These are phyloP conservation scores for Caranx melampygus DNA, from an alignment of 2,113 vertebrate species.

Conservation along the genomic window DNA sequence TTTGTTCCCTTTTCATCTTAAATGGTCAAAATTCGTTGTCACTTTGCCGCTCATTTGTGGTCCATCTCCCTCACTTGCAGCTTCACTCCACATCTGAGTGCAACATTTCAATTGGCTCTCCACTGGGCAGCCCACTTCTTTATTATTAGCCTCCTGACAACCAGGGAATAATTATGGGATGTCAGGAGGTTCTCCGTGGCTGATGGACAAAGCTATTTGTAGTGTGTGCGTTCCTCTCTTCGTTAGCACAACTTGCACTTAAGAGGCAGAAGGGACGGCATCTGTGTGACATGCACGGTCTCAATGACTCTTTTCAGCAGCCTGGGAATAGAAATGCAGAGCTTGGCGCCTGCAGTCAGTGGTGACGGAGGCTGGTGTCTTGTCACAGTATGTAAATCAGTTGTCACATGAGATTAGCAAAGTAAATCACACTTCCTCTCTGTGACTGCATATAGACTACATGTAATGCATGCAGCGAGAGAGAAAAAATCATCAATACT, in stretches of 20 bases:
- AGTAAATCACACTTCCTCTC: constrained; percentile 17
- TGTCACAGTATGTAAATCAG: constrained; percentile 53
- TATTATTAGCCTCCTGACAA: constrained; percentile 61
- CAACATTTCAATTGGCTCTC: constrained; percentile 39
- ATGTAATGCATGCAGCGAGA: not conserved
- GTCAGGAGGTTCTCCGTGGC: constrained; percentile 45
- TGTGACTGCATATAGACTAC: not conserved
- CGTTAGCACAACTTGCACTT: constrained; percentile 40
- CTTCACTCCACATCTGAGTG: constrained; percentile 26
- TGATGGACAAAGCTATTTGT: constrained; percentile 68
- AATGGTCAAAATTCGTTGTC: constrained; percentile 4
- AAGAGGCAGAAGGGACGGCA: not conserved
- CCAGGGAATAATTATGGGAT: constrained; percentile 72
- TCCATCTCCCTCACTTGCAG: not conserved
- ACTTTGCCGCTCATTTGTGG: constrained; percentile 11
- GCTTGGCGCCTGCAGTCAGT: constrained; percentile 12
- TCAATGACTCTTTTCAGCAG: constrained; percentile 18
- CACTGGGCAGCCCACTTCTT: constrained; percentile 23
- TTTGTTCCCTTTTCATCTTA: not conserved
- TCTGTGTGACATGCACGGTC: not conserved
- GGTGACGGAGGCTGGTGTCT: constrained; percentile 27
- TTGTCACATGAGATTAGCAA: constrained; percentile 46
- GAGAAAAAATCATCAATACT: not conserved
- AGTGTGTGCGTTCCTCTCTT: constrained; percentile 44
- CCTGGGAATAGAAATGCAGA: constrained; percentile 36